Base-by-base conservation (phyloP, 2,797 vertebrate genomes). In the Propithecus perrieri region DNA sequence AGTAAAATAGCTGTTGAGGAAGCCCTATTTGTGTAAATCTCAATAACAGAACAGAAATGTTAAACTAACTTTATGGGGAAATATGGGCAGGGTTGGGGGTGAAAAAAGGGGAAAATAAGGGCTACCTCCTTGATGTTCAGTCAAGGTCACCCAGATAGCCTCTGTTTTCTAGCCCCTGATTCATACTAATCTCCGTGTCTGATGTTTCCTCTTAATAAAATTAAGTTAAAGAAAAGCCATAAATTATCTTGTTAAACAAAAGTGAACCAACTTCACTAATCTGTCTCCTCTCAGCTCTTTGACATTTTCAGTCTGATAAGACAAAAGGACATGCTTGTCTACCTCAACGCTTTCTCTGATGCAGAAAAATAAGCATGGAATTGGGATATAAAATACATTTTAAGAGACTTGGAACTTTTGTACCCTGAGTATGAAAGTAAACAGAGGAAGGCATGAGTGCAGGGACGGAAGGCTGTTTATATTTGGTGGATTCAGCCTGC, bases 241-340 rank as follows among this genome's bases (percentile, higher is more conserved):
- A 75, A 91, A 87, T 83, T 79, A 83, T 18, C 78, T 91, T 90
- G 9, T 79, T 85, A 96, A 95, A 79, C 75, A 83, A 91, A 97
- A 97, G 85, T 20, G 57, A 95, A 85, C 57, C 74, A 96, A 55
- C 59, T 96, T 94, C 41, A 94, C 63, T 69, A 61, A 91, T 90
- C n/a, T 91, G 0, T 92, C 41, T 81, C 38, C 7, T 76, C 71
- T 74, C 30, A 75, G 46, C 53, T 75, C 81, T 88, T 75, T 75
- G 91, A 95, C 46, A 74, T 90, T 94, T 93, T 95, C 57, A 84
- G 69, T 61, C 30, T 94, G 61, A 65, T 69, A 18, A 0, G 8
- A 91, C 50, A 59, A 53, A 53, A 57, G 55, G 55, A 57, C 55
- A 57, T 57, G 55, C 55, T 57, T 57, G 55, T 57, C 55, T 22